These are phyloP conservation scores for Sinhomidia bicolor DNA, from an alignment of 2,888 invertebrate species.

Conservation along the genomic window DNA sequence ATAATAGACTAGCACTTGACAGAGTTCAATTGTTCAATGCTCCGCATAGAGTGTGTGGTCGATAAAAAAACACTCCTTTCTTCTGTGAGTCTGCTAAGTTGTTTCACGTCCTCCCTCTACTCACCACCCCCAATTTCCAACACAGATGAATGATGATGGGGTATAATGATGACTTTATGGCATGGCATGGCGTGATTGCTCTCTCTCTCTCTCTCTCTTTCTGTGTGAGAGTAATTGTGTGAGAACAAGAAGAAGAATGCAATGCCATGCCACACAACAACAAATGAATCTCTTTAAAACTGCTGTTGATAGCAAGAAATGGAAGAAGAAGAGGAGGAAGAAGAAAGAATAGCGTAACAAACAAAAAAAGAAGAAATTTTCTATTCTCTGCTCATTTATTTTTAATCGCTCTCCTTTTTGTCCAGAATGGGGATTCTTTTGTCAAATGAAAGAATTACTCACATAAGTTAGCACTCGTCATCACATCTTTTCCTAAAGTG, in stretches of 20 bases:
- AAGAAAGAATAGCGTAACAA: neutral
- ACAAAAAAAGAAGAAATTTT: neutral
- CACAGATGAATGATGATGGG: neutral
- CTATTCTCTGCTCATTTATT: conserved; percentile 54
- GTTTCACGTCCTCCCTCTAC: neutral
- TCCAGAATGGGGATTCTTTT: conserved; percentile 23
- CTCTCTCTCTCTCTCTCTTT: neutral
- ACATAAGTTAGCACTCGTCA: neutral
- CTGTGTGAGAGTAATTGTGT: conserved; percentile 12
- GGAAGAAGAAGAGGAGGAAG: too few species aligned
- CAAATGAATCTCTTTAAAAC: too few species aligned
- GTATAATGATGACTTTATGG: conserved; percentile 1
- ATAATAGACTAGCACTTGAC: neutral
- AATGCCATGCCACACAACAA: conserved; percentile 31
- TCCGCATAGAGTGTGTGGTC: neutral
- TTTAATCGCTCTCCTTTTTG: conserved; percentile 51
- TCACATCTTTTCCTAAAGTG: neutral
- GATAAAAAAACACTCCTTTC: neutral
- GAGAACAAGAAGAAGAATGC: conserved; percentile 44
- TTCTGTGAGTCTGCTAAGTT: neutral
- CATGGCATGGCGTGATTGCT: conserved; percentile 14
- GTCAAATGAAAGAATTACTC: neutral
- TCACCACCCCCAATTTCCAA: neutral
- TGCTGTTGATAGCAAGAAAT: too few species aligned
- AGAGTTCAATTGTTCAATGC: neutral